Evolutionary conservation across 1,140 invertebrate genomes (phyloP), one percentile per base, ranked within the genome.

Genomic region (Heliconius himera): DNA sequence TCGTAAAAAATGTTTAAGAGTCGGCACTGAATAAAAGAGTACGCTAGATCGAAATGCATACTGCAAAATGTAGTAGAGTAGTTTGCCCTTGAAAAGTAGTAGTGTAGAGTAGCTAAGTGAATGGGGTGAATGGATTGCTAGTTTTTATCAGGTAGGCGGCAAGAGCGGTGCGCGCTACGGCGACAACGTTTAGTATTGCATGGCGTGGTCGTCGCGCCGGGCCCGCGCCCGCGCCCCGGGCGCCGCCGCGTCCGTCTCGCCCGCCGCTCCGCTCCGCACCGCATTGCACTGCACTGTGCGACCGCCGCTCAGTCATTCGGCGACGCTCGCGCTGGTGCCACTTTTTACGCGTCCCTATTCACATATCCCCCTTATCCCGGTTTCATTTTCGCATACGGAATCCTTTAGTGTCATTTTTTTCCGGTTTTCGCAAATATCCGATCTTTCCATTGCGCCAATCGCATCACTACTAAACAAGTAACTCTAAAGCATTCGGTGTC

Each of bases 241-340:
- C 84, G 83, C 82, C 70, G 76, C 80, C 79, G 85, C 83, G 83
- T 74, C 83, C 79, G 82, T 78, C 82, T 81, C 84, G 84, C 84
- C 73, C 77, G 72, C 75, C 82, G 51, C 60, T 66, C 60, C 60
- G 79, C 84, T 80, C 83, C 87, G 76, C 70, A 70, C 83, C 87
- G 76, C 70, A 70, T 26, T 41, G 38, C 74, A 60, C 72, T 79
- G 84, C 79, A 73, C 60, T 66, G 54, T 22, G n/a, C n/a, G 54
- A 56, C n/a, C n/a, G 60, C 60, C 83, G 84, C 80, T 88, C 87
- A 93, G 91, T 93, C 90, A 91, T 82, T 88, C 87, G 85, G 87
- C 88, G 88, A 88, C 91, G 87, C 86, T 90, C 87, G 88, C 84
- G 88, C 88, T 90, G 88, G 90, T 88, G 82, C 81, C 81, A 90